Evolutionary conservation across 2,113 vertebrate species (phyloP).

Genomic region (Lamprotornis superbus): DNA sequence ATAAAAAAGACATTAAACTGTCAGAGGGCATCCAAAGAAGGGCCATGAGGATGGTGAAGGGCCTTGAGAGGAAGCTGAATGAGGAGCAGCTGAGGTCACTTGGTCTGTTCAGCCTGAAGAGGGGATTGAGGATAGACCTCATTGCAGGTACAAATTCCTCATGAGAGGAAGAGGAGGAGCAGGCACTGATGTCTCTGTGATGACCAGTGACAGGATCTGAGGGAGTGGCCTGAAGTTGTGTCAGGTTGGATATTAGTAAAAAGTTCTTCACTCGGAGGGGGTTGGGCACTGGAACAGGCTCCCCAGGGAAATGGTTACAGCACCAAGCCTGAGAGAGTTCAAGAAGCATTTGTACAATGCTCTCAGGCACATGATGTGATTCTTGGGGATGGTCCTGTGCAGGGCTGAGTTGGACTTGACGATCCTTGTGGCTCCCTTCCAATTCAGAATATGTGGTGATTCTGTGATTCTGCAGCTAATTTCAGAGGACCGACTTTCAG

Average conservation of each 20-base stretch:
- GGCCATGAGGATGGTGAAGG: not conserved
- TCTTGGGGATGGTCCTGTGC: not conserved
- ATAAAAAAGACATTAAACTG: not conserved
- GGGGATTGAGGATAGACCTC: not conserved
- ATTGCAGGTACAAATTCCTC: not conserved
- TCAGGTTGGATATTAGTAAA: not conserved
- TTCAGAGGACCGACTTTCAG: not conserved
- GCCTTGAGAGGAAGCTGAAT: rapidly evolving
- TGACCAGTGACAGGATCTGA: rapidly evolving
- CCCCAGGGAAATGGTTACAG: rapidly evolving
- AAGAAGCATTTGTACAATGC: rapidly evolving
- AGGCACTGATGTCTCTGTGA: not conserved
- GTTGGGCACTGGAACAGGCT: not conserved
- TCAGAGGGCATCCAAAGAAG: not conserved
- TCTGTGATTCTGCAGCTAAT: not conserved
- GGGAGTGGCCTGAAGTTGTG: not conserved
- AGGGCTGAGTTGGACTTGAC: not conserved
- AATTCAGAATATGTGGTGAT: not conserved
- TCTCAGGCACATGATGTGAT: not conserved
- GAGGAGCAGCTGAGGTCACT: not conserved
- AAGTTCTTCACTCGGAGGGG: not conserved
- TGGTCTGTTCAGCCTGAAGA: not conserved
- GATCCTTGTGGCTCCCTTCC: not conserved
- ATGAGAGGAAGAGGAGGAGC: not conserved
- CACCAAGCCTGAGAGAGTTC: not conserved